A percentile compares a stretch with the other conserved stretches of the same genome.
Conservation (phyloP, 2,888 invertebrate genomes). For the Eilema sororculum region DNA sequence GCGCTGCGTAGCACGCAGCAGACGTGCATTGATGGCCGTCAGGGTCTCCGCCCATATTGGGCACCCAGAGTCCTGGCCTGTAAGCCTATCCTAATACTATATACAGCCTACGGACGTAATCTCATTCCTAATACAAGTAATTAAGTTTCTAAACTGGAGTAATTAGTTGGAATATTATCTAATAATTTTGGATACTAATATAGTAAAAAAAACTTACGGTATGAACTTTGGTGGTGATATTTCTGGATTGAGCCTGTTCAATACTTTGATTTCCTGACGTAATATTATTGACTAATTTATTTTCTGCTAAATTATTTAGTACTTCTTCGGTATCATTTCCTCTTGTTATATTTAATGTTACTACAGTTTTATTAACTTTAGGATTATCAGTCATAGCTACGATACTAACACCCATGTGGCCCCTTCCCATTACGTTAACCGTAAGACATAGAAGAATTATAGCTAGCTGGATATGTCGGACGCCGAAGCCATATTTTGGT, state of each 20-base stretch:
- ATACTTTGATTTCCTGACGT: not conserved
- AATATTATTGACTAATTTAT: not conserved
- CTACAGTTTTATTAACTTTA: not conserved
- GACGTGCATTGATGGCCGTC: too few relatives aligned
- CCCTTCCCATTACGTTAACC: constrained; percentile 5
- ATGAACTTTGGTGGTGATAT: not conserved
- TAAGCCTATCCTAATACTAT: too few relatives aligned
- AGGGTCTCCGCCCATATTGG: too few relatives aligned
- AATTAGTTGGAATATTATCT: too few relatives aligned
- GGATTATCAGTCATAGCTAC: constrained; percentile 19
- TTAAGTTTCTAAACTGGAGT: not conserved
- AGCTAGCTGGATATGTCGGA: constrained; percentile 12
- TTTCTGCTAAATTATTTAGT: not conserved
- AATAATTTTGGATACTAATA: not conserved
- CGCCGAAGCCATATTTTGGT: constrained; percentile 18
- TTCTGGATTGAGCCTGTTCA: not conserved
- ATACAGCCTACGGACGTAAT: too few relatives aligned
- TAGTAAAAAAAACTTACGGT: not conserved
- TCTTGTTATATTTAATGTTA: not conserved
- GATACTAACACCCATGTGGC: constrained; percentile 17
- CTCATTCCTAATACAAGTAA: too few relatives aligned
- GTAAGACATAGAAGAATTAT: constrained; percentile 13
- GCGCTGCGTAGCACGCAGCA: too few relatives aligned
- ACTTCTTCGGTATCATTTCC: not conserved
- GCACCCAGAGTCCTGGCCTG: too few relatives aligned